Evolutionary conservation across 30 jellyfish, hydroid and myxozoan genomes (phyloP), one percentile per base, ranked within the genome.

Genomic region (Cassiopea xamachana): DNA sequence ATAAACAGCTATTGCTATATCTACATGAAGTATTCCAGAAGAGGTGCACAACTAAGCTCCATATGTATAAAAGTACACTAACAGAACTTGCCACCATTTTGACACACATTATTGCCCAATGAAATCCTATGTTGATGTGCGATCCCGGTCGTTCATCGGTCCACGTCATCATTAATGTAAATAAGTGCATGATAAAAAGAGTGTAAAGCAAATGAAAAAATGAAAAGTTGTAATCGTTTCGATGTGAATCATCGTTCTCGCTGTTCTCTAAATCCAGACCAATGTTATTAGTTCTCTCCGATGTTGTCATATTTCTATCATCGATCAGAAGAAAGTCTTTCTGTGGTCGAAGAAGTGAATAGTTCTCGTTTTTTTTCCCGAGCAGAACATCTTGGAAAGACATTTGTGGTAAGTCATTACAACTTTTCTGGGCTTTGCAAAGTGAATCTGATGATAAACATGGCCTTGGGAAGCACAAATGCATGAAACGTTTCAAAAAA

Each of bases 41-140:
- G 46, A 89, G 70, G 69, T 89, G 97, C 43, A 73, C 91, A 7
- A 91, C 89, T 16, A 84, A 82, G 62, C 94, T 83, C 99, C 99
- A 95, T 48, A 83, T 92, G 69, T 95, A 95, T 19, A 91, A 78
- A 44, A 95, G 72, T 2, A 92, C 98, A 88, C 92, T n/a, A 58
- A 90, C 73, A 75, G 97, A 68, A 85, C 99, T 91, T 2, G 96
- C 97, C 27, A 95, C 94, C 91, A 95, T 82, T 73, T 89, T 95
- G 46, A 95, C 75, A 62, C 98, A 91, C 99, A 95, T 95, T 39
- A 95, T 85, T 60, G 98, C 97, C 99, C 99, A 95, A 78, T 95
- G 99, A 60, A 91, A 48, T 48, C 88, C 87, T 14, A 90, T 86
- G 69, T 91, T 81, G 70, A 95, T 92, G 9, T 71, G 98, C 15